These are phyloP conservation scores for Pandemis heparana DNA, from an alignment of 2,888 invertebrate species.

Conservation along the genomic window DNA sequence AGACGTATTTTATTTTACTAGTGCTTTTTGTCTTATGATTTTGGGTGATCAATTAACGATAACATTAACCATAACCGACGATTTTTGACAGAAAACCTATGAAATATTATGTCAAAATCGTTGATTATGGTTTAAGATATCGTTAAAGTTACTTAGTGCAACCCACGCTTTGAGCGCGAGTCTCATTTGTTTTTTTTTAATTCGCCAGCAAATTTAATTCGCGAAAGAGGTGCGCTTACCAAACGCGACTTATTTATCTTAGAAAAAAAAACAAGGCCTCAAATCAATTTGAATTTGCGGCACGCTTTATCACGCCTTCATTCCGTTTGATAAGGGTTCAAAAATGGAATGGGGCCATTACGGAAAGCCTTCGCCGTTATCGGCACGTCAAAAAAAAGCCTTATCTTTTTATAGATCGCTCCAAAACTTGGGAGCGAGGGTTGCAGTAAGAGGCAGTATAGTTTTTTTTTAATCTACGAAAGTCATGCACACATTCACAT, in stretches of 20 bases:
- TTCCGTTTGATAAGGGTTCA: slow-evolving; percentile 35
- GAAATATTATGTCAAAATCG: too few species aligned
- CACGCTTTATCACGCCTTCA: slow-evolving; percentile 21
- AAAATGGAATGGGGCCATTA: slow-evolving; percentile 34
- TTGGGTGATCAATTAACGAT: too few species aligned
- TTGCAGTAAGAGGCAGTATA: neutral
- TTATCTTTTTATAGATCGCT: slow-evolving; percentile 24
- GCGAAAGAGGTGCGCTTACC: neutral
- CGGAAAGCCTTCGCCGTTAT: slow-evolving; percentile 28
- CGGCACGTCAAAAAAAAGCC: slow-evolving; percentile 24
- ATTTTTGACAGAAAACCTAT: too few species aligned
- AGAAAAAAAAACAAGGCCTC: slow-evolving; percentile 16
- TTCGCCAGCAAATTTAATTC: neutral
- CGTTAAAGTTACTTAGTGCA: too few species aligned
- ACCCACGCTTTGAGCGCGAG: too few species aligned
- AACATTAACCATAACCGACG: too few species aligned
- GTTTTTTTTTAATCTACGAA: too few species aligned
- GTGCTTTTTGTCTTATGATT: too few species aligned
- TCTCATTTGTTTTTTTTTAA: too few species aligned
- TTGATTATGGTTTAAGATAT: too few species aligned
- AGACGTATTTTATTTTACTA: too few species aligned
- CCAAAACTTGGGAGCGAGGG: neutral
- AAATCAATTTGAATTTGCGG: slow-evolving; percentile 29
- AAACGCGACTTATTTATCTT: slow-evolving; percentile 4
- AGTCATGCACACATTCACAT: too few species aligned